Base-by-base conservation (phyloP, 2,888 invertebrate genomes). In the Himalopsyche japonica region DNA sequence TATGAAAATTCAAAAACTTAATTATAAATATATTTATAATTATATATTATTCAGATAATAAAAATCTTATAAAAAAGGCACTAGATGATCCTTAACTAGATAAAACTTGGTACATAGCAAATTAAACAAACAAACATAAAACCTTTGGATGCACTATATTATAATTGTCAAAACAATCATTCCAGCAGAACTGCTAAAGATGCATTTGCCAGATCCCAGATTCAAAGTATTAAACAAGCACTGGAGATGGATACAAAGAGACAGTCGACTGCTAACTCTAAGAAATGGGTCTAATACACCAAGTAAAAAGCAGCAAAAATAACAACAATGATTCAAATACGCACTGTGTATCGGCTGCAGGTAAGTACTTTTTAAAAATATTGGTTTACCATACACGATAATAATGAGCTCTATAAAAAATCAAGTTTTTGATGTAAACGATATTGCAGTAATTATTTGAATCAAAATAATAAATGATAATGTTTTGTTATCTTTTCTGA, bases 221-320 rank as follows among this genome's bases (percentile, higher is more conserved):
- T 93, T 94, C 94, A 93, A 95, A 98, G 97, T 96, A 97, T 97
- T 95, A 97, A 96, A 96, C 96, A 97, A 96, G 94, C 94, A 97
- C 98, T 96, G 98, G 95, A 94, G 70, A 78, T 70, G 70, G 15
- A 70, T 70, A 70, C 15, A 32, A 32, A 30, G 12, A 70, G 30
- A 70, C 70, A 70, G 15, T 70, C 12, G 27, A 70, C 70, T 15
- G 70, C 70, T 70, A 27, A 70, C 70, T 12, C 70, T 70, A 70
- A 70, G 10, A 30, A 12, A 27, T 27, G 70, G 70, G 30, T 20
- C 8, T 30, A 70, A 27, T 70, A 30, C 6, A 70, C 30, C 70
- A 27, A 15, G 27, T 27, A 70, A 30, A n/a, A 27, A 70, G 15
- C 70, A 70, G 27, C 20, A 70, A 30, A 30, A 24, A n/a, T 24